These are phyloP conservation scores for Mastomys coucha DNA, from an alignment of 2,113 vertebrate genomes.

Conservation along the genomic window DNA sequence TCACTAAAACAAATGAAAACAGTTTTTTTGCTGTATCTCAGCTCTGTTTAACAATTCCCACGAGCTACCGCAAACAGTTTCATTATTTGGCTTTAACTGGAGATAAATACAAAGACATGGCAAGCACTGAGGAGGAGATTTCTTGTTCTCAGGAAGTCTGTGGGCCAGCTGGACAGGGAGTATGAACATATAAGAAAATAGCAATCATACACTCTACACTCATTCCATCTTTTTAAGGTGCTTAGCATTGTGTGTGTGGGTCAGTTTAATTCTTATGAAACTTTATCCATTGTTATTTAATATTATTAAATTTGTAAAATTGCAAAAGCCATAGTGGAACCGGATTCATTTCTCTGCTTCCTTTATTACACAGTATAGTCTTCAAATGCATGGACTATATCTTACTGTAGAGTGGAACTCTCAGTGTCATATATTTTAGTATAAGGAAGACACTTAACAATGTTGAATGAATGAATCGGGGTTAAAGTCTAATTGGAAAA, in stretches of 20 bases:
- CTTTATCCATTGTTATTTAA: background rate
- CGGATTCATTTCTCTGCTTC: background rate
- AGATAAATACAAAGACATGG: background rate
- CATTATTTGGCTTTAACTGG: slow-evolving; percentile 61
- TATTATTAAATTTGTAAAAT: slow-evolving; percentile 9
- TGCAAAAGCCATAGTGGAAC: background rate
- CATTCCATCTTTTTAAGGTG: background rate
- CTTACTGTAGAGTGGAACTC: background rate
- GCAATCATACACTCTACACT: background rate
- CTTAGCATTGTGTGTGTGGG: background rate
- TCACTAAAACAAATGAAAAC: slow-evolving; percentile 49
- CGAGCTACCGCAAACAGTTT: background rate
- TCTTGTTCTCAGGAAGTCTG: slow-evolving; percentile 43
- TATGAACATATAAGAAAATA: slow-evolving; percentile 56
- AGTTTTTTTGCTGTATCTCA: background rate
- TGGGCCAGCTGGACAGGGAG: background rate
- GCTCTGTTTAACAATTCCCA: slow-evolving; percentile 52
- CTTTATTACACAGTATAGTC: background rate
- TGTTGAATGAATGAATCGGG: background rate
- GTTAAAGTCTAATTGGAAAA: slow-evolving; percentile 17
- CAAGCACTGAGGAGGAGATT: background rate
- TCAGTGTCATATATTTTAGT: background rate
- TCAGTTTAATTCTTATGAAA: slow-evolving; percentile 19
- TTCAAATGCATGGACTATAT: background rate
- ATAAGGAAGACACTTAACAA: background rate